Percentiles rank a stretch among this genome's conserved stretches.
Conservation (phyloP, 2,797 vertebrate species). For the Pseudochirops cupreus region DNA sequence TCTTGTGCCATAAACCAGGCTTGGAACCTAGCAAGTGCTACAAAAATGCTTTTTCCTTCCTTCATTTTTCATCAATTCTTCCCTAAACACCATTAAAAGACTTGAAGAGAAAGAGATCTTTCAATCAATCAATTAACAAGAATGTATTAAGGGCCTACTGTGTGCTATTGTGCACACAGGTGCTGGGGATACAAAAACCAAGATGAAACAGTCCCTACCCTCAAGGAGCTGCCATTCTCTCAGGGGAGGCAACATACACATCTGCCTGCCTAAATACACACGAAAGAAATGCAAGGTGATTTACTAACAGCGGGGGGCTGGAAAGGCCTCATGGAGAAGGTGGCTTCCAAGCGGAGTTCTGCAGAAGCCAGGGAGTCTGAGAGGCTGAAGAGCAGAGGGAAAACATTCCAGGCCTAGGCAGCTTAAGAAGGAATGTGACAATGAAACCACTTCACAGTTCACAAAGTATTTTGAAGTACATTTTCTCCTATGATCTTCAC, state of each 20-base stretch:
- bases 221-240: not conserved
- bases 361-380: not conserved
- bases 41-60: not conserved
- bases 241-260: not conserved
- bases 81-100: not conserved
- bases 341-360: not conserved
- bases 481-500: not conserved
- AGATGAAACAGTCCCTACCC: not conserved
- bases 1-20: not conserved
- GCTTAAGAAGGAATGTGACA: not conserved
- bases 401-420: not conserved
- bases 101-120: not conserved
- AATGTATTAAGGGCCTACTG: not conserved
- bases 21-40: not conserved
- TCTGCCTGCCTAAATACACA: not conserved
- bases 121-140: not conserved
- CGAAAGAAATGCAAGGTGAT: not conserved
- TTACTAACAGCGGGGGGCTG: not conserved
- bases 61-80: not conserved
- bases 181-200: not conserved
- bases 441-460: not conserved
- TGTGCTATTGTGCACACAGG: not conserved
- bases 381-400: not conserved
- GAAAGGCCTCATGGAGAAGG: not conserved
- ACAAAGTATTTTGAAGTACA: not conserved